Evolutionary conservation across 2,113 vertebrate species (phyloP), one percentile per base, ranked within the genome.

Genomic region (Campylomormyrus tamandua): DNA sequence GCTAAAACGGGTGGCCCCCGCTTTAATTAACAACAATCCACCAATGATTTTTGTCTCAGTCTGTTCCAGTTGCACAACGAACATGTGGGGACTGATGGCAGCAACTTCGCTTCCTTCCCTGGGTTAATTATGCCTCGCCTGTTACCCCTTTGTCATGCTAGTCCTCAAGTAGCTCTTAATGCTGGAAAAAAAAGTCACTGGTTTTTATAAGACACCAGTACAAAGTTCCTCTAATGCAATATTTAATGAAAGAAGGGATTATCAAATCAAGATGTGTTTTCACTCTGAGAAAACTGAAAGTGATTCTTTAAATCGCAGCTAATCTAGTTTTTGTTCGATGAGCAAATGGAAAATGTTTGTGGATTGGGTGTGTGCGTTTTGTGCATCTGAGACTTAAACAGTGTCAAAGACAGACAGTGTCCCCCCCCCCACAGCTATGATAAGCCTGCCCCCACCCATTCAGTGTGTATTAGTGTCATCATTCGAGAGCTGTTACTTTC

Each of bases 241-340:
- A 80, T 80, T 80, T 80, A 80, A 80, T 80, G 74, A 80, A 70
- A 70, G 62, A 70, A 80, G 74, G 74, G 74, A 80, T 80, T 80
- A 80, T 80, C 74, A 80, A 80, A 80, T 80, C 74, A 80, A 80
- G 74, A 80, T 80, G 74, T 42, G 74, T 80, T 80, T 80, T 80
- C 2, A 13, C 74, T 80, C 74, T 1, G 74, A 80, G 74, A 80
- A 80, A 80, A 80, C 62, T 70, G 35, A 80, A 80, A 42, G 74
- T 80, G 74, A 80, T 80, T 80, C 31, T 6, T 39, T 19, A 80
- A 80, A 80, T 80, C 35, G 35, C 74, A 7, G 70, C 35, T 80
- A 80, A 80, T 80, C 74, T 80, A 80, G 74, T 80, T 80, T 80
- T 80, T 80, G 74, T 80, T 80, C 35, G 4, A 19, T 80, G 74